A percentile compares a stretch with the other conserved stretches of the same genome.
Conservation (phyloP, 2,113 vertebrate genomes). For the Tichodroma muraria region DNA sequence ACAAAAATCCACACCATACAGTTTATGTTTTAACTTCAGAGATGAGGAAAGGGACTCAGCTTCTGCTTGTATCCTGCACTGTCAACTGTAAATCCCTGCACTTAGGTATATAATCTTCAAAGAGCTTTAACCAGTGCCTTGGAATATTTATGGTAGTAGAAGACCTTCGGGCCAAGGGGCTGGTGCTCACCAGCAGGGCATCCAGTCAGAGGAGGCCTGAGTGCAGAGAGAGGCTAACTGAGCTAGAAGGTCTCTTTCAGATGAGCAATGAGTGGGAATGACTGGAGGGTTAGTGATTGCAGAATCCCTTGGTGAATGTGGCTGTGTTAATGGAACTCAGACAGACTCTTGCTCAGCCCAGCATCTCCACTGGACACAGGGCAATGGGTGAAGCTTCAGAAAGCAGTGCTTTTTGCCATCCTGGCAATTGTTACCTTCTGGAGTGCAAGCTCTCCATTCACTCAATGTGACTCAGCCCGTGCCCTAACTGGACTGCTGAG, state of each 20-base stretch:
- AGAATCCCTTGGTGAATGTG: not conserved
- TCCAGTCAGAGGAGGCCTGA: not conserved
- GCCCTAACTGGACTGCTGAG: not conserved
- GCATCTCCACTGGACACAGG: not conserved
- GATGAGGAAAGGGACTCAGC: not conserved
- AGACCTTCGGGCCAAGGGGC: not conserved
- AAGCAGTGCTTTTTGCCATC: not conserved
- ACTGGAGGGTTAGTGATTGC: not conserved
- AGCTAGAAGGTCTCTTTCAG: not conserved
- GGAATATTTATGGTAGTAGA: not conserved
- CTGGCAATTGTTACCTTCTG: not conserved
- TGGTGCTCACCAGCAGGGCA: not conserved
- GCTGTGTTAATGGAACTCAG: not conserved
- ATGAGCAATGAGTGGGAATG: not conserved
- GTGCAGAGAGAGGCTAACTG: not conserved
- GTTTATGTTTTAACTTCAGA: not conserved
- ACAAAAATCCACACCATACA: not conserved
- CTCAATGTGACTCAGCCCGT: not conserved
- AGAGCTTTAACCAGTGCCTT: not conserved
- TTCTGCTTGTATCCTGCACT: not conserved
- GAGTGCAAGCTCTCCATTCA: fast-evolving
- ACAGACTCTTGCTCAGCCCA: not conserved
- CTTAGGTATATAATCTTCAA: not conserved
- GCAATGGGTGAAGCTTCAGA: not conserved
- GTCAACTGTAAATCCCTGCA: not conserved